Percentiles rank a stretch among this genome's conserved stretches.
Conservation (phyloP, 2,113 vertebrate species). For the Embiotoca jacksoni region DNA sequence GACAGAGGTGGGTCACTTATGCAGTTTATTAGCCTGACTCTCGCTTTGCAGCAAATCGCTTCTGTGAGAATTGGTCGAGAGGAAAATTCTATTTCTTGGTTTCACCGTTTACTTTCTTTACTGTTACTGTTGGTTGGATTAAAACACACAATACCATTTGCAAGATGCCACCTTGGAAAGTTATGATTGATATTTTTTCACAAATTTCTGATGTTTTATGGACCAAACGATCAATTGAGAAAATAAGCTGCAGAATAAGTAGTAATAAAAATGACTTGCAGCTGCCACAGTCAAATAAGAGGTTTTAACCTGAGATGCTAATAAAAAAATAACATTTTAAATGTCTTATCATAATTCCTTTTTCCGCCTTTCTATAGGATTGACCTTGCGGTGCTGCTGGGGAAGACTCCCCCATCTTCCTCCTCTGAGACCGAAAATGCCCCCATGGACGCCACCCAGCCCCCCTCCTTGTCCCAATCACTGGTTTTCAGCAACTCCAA, state of each 20-base stretch:
- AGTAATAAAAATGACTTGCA: background rate
- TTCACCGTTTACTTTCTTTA: background rate
- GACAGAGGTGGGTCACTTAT: conserved; percentile 88
- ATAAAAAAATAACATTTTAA: background rate
- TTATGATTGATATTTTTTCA: no score
- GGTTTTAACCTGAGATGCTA: background rate
- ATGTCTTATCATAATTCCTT: background rate
- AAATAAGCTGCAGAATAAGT: background rate
- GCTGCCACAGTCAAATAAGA: background rate
- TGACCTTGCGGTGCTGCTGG: conserved; percentile 95
- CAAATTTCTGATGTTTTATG: no score
- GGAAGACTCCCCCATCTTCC: conserved; percentile 94
- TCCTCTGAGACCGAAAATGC: conserved; percentile 91
- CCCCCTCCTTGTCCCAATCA: conserved; percentile 91
- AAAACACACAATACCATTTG: no score
- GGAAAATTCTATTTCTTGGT: background rate
- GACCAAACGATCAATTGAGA: no score
- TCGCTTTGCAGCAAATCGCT: background rate
- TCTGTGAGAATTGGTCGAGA: no score
- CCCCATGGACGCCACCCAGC: conserved; percentile 88
- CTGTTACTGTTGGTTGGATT: no score
- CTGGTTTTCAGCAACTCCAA: conserved; percentile 99
- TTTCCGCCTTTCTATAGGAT: conserved; percentile 83
- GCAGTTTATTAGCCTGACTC: background rate
- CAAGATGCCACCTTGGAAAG: background rate